Conservation (phyloP, 2,113 vertebrate genomes). For the Zootoca vivipara region DNA sequence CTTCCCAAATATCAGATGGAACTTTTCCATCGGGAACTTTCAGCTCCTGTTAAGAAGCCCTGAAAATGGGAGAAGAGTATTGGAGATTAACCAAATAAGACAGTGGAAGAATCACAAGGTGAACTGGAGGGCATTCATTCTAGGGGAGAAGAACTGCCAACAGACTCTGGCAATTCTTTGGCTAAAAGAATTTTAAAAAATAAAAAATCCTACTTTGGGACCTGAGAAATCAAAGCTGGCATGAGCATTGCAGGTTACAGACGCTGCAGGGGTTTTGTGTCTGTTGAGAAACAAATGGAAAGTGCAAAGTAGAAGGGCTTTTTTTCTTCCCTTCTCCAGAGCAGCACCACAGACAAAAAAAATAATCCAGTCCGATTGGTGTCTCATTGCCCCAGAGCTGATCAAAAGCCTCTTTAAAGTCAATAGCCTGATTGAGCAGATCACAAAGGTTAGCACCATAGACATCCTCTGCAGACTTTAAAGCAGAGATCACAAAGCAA, state of each 20-base stretch:
- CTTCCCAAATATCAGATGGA: not conserved
- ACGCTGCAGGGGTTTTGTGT: not conserved
- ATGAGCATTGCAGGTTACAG: not conserved
- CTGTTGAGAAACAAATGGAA: not conserved
- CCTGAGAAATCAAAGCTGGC: not conserved
- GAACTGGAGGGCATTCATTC: conserved; percentile 11
- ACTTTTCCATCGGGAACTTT: not conserved
- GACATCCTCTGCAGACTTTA: not conserved
- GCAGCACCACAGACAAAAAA: not conserved
- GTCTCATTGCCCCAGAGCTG: not conserved
- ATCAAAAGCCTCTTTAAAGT: not conserved
- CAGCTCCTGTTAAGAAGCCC: not conserved
- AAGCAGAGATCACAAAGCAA: not conserved
- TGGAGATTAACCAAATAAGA: not conserved
- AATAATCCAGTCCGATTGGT: not conserved
- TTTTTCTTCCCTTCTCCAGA: not conserved
- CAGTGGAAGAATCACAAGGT: not conserved
- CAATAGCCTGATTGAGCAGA: conserved; percentile 12
- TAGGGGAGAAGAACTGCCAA: fast-evolving
- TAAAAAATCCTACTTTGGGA: conserved; percentile 23
- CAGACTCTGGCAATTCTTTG: not conserved
- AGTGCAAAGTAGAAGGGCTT: not conserved
- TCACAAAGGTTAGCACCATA: not conserved
- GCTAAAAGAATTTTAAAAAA: not conserved
- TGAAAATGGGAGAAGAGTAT: not conserved